Evolutionary conservation across 1,140 invertebrate genomes (phyloP), one percentile per base, ranked within the genome.

Genomic region (Daktulosphaira vitifoliae): DNA sequence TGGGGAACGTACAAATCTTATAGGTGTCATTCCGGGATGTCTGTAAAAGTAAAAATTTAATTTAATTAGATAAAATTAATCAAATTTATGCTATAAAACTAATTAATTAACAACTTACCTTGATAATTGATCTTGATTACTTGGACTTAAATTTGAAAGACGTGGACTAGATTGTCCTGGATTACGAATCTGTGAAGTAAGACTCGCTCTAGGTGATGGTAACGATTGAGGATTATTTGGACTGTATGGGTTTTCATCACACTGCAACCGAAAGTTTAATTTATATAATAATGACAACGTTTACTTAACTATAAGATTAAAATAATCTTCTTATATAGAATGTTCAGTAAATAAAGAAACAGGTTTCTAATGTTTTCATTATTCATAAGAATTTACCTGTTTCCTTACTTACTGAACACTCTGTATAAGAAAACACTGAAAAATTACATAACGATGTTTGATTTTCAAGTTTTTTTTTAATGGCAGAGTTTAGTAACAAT

Each of bases 1-100:
- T 38, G 70, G 71, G 13, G 71, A 71, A 25, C 71, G 69, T 1
- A 70, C 66, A 59, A 72, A 71, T 51, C 70, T 65, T 42, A 62
- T 62, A 22, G 67, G 68, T 9, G 67, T 59, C 67, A 72, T 69
- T 44, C 68, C 69, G 44, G 62, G 59, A 68, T 69, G 70, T 44
- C 70, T 71, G 46, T 51, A 67, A 65, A 46, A 15, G 46, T 54
- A 65, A 65, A 68, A 25, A 62, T 4, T 38, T 53, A 23, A 64
- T 42, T 50, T 33, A 56, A 46, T 37, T 49, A 66, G 13, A 56
- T 6, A 46, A n/a, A 39, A 42, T 23, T 25, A 39, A 1, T 22
- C 6, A 37, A 20, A 15, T 38, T 18, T 18, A 48, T 48, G 2
- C 6, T 18, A 3, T 48, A 48, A 15, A 48, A 48, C 20, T 20